Evolutionary conservation across 1,140 invertebrate species (phyloP).

Genomic region (Drosophila busckii): DNA sequence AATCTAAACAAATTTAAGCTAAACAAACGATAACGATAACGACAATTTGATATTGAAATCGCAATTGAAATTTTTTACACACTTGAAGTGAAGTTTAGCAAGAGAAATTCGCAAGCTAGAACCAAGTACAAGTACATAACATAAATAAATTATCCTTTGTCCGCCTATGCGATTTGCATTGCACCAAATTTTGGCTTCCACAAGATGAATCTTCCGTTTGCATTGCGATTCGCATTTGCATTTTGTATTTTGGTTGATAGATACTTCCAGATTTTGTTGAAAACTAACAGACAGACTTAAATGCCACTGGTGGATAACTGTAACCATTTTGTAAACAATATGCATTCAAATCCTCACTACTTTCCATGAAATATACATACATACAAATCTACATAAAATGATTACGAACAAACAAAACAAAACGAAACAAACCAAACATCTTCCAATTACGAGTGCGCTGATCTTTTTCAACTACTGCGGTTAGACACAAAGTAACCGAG

Average conservation of each 20-base stretch:
- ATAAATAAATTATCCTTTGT: slow-evolving; percentile 1
- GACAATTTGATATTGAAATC: no score
- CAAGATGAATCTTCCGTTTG: slow-evolving; percentile 59
- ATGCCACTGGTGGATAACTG: slow-evolving; percentile 68
- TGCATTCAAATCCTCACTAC: slow-evolving; percentile 4
- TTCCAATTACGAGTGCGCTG: slow-evolving; percentile 18
- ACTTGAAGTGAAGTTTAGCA: slow-evolving; percentile 8
- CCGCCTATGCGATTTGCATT: slow-evolving; percentile 5
- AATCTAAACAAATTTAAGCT: slow-evolving; percentile 3
- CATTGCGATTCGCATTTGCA: slow-evolving; percentile 30
- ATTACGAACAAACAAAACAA: no score
- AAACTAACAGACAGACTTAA: slow-evolving; percentile 41
- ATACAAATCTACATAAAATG: no score
- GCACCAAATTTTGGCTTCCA: slow-evolving; percentile 46
- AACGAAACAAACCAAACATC: slow-evolving; percentile 21
- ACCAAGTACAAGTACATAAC: not conserved
- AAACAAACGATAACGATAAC: no score
- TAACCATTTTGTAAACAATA: slow-evolving; percentile 29
- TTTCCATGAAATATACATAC: slow-evolving; percentile 3
- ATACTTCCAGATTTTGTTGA: slow-evolving; percentile 4
- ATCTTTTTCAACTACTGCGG: slow-evolving; percentile 46
- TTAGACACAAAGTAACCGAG: slow-evolving; percentile 20
- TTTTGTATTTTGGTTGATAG: slow-evolving; percentile 25
- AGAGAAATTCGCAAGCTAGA: slow-evolving; percentile 33
- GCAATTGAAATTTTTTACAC: slow-evolving; percentile 1